A percentile compares a stretch with the other conserved stretches of the same genome.
phyloP scores from a whole-genome alignment of 2,888 invertebrate genomes.

The Iphiclides podalirius region DNA sequence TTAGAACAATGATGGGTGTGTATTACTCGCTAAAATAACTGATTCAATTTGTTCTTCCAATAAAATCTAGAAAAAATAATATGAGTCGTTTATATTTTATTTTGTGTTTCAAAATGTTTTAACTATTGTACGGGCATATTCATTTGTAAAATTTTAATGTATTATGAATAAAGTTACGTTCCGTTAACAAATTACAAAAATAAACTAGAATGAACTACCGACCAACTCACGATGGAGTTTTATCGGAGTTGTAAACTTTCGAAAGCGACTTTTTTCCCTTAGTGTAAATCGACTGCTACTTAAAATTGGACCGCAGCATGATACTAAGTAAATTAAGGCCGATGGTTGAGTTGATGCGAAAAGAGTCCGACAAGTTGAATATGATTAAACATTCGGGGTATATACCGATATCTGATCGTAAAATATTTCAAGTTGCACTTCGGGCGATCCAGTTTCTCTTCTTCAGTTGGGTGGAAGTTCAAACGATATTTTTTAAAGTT shows the following conservation, averaged over 20 bases:
- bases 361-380: conserved; percentile 28
- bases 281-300: conserved; percentile 41
- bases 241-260: conserved; percentile 54
- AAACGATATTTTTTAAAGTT: too few species aligned
- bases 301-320: conserved; percentile 46
- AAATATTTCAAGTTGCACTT: conserved; percentile 8
- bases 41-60: too few species aligned
- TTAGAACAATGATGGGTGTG: too few species aligned
- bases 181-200: too few species aligned
- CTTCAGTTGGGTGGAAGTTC: too few species aligned
- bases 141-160: neutral
- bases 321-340: conserved; percentile 55
- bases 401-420: neutral
- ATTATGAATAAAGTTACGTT: too few species aligned
- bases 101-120: neutral
- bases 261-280: conserved; percentile 45
- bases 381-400: conserved; percentile 22
- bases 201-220: too few species aligned
- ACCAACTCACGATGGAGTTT: conserved; percentile 53
- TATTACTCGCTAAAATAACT: too few species aligned
- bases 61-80: too few species aligned
- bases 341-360: conserved; percentile 44
- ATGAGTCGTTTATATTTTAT: neutral
- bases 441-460: neutral
- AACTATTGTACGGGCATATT: too few species aligned